Evolutionary conservation across 2,113 vertebrate species (phyloP).

Genomic region (Rhinoptilus africanus): DNA sequence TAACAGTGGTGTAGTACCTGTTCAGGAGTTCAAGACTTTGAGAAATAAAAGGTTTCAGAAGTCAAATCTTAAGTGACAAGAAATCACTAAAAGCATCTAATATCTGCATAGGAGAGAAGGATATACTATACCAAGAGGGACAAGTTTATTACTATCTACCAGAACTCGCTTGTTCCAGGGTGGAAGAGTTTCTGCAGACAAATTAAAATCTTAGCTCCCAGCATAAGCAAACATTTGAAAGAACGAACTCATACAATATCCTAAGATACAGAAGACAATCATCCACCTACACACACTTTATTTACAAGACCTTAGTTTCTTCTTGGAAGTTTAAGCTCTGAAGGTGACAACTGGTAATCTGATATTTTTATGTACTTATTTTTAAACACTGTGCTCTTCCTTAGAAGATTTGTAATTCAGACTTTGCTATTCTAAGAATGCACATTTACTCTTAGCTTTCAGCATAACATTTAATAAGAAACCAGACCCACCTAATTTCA

Average conservation of each 20-base stretch:
- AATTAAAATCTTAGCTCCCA: background rate
- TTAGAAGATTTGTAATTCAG: background rate
- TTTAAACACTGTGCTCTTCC: background rate
- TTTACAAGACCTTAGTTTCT: accelerated
- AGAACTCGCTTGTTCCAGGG: background rate
- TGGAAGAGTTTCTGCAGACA: background rate
- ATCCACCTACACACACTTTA: background rate
- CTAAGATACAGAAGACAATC: background rate
- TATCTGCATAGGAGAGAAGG: background rate
- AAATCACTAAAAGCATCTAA: background rate
- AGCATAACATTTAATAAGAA: background rate
- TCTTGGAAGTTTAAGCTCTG: background rate
- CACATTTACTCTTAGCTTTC: background rate
- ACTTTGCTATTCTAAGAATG: background rate
- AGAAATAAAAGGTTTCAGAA: background rate
- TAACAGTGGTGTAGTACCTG: background rate
- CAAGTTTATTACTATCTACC: background rate
- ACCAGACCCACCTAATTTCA: background rate
- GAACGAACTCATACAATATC: background rate
- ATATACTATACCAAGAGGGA: background rate
- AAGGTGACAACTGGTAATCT: background rate
- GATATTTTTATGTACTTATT: background rate
- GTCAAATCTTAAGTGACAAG: background rate
- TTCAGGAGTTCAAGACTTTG: background rate
- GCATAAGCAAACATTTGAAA: background rate